Evolutionary conservation across 2,888 invertebrate genomes (phyloP).

Genomic region (Rhagonycha lutea): DNA sequence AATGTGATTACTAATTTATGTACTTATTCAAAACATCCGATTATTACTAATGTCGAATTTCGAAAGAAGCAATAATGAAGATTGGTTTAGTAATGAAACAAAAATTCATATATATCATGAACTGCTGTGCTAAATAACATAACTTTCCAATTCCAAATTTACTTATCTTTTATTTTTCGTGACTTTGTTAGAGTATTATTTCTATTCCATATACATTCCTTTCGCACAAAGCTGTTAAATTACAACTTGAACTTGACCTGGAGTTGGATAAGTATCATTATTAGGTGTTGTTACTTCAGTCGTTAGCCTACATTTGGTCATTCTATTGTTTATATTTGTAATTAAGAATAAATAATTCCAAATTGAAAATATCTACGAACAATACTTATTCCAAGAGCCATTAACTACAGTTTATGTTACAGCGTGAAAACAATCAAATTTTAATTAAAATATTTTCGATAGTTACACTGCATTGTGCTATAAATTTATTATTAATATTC

Average conservation of each 20-base stretch:
- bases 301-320: conserved; percentile 24
- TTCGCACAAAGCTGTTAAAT: conserved; percentile 22
- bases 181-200: conserved; percentile 15
- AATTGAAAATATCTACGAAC: background rate
- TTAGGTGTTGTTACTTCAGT: conserved; percentile 24
- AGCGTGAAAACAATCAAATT: background rate
- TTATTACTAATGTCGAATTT: background rate
- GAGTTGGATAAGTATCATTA: conserved; percentile 19
- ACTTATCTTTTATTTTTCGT: conserved; percentile 15
- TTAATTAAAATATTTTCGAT: background rate
- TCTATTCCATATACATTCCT: conserved; percentile 12
- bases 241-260: conserved; percentile 22
- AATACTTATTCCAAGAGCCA: background rate
- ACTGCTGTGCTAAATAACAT: conserved; percentile 13
- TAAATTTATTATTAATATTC: background rate
- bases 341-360: background rate
- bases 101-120: conserved; percentile 8
- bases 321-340: conserved; percentile 17
- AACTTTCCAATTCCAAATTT: conserved; percentile 4
- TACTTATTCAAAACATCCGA: background rate
- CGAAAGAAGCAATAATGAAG: background rate
- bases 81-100: background rate
- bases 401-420: background rate
- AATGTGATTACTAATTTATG: background rate
- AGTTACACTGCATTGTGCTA: background rate